Percentiles rank a stretch among this genome's conserved stretches.
phyloP scores from a whole-genome alignment of 2,113 vertebrate genomes.

The Phalacrocorax carbo region DNA sequence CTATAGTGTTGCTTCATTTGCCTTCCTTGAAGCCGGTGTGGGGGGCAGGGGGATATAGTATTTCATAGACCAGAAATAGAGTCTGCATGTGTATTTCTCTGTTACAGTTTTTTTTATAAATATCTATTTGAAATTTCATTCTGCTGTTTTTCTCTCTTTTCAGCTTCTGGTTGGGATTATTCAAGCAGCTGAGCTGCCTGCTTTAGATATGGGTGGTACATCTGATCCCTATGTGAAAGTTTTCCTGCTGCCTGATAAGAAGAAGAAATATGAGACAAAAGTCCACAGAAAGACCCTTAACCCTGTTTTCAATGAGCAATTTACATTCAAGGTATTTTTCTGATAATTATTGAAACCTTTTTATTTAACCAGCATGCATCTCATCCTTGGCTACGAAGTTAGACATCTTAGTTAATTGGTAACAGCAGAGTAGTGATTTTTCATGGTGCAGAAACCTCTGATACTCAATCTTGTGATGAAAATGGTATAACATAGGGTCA shows the following conservation, averaged over 20 bases:
- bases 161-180: slow-evolving; percentile 86
- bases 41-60: neutral
- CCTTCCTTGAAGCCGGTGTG: neutral
- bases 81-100: neutral
- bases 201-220: slow-evolving; percentile 84
- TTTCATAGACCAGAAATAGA: slow-evolving; percentile 8
- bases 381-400: neutral
- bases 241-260: slow-evolving; percentile 83
- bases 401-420: neutral
- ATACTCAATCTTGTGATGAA: neutral
- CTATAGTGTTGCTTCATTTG: slow-evolving; percentile 56
- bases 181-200: slow-evolving; percentile 84
- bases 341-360: neutral
- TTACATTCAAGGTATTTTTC: slow-evolving; percentile 84
- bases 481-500: neutral
- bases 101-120: neutral
- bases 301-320: slow-evolving; percentile 85
- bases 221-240: slow-evolving; percentile 85
- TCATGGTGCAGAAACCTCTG: neutral
- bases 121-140: neutral
- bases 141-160: slow-evolving; percentile 31
- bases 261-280: slow-evolving; percentile 87
- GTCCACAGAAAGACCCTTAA: slow-evolving; percentile 86
- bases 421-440: neutral
- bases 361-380: neutral